phyloP scores from a whole-genome alignment of 1,140 invertebrate genomes.

The Bombus cullumanus region DNA sequence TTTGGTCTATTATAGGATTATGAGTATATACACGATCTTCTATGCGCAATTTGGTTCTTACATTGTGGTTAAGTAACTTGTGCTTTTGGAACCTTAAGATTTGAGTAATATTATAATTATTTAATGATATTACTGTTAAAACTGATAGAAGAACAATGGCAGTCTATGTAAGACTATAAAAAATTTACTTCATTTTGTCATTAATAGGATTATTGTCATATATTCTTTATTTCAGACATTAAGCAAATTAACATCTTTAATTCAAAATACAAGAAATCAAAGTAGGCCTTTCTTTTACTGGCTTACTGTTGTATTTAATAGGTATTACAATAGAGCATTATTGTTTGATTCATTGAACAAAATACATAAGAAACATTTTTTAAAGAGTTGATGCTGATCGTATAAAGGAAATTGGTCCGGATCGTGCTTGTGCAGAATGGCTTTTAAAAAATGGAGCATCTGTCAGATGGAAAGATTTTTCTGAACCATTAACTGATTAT shows the following conservation, averaged over 20 bases:
- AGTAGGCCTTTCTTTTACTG: conserved; percentile 66
- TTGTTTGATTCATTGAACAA: conserved; percentile 15
- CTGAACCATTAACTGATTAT: conserved; percentile 86
- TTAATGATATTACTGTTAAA: background rate
- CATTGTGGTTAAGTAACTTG: background rate
- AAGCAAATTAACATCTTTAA: conserved; percentile 12
- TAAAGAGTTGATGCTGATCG: conserved; percentile 78
- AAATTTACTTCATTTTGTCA: background rate
- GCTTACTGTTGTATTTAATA: conserved; percentile 70
- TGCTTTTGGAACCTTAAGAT: background rate
- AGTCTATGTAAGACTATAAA: conserved; percentile 18
- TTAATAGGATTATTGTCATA: background rate
- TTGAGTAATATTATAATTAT: background rate
- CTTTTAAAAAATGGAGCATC: conserved; percentile 91
- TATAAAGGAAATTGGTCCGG: conserved; percentile 90
- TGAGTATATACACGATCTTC: background rate
- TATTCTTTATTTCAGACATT: conserved; percentile 41
- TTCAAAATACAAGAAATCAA: conserved; percentile 9
- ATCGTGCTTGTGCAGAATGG: conserved; percentile 96
- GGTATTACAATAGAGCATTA: conserved; percentile 55
- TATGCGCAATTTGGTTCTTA: background rate
- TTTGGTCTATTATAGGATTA: background rate
- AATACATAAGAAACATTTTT: conserved; percentile 9
- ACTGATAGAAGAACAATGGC: conserved; percentile 1
- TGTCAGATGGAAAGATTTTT: conserved; percentile 86